Evolutionary conservation across 2,888 invertebrate species (phyloP).

Genomic region (Allolobophora icterica): DNA sequence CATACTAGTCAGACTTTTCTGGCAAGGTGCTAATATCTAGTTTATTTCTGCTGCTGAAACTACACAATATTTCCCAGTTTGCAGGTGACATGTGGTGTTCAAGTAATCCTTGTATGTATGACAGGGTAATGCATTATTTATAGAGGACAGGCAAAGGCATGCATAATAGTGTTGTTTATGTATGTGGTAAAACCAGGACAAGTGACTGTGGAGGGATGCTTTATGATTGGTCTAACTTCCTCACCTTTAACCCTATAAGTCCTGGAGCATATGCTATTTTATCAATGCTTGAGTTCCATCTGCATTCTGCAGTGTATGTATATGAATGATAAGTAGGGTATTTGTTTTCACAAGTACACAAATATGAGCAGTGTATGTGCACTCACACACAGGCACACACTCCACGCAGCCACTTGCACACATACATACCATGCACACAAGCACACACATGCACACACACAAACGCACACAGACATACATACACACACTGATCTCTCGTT

Average conservation of each 20-base stretch:
- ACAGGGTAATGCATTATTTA: background rate
- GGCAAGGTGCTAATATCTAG: background rate
- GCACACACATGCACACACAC: background rate
- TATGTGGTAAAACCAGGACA: background rate
- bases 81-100: background rate
- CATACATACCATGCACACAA: background rate
- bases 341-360: background rate
- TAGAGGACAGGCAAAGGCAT: background rate
- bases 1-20: background rate
- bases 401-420: background rate
- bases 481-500: too few relatives aligned
- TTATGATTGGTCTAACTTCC: background rate
- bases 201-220: background rate
- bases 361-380: background rate
- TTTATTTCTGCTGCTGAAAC: background rate
- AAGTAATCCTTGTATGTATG: background rate
- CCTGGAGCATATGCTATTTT: background rate
- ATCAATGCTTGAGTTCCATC: background rate
- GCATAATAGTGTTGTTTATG: background rate
- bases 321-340: background rate
- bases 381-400: background rate
- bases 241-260: slow-evolving; percentile 17
- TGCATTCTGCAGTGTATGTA: background rate
- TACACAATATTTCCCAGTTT: background rate
- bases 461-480: too few relatives aligned